A percentile compares a stretch with the other conserved stretches of the same genome.
Conservation (phyloP, 1,140 invertebrate species). For the Ceratitis capitata region DNA sequence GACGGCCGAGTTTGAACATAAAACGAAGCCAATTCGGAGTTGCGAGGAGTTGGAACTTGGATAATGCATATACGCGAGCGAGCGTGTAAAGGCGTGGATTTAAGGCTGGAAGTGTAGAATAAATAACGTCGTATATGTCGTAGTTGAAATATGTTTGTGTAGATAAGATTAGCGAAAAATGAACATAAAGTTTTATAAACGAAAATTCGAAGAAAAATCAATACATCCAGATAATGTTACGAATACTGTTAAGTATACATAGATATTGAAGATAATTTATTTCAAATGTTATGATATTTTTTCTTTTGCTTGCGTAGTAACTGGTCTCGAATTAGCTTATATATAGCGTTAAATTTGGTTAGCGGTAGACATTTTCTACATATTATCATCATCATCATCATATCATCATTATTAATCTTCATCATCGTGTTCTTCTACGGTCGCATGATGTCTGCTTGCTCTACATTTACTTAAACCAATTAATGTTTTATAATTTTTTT, state of each 20-base stretch:
- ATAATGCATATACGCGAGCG: conserved; percentile 11
- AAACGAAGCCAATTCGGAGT: conserved; percentile 23
- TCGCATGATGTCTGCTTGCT: neutral
- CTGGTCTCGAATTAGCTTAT: conserved; percentile 29
- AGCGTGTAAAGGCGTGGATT: conserved; percentile 30
- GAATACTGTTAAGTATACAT: conserved; percentile 35
- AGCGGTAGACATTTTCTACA: conserved; percentile 24
- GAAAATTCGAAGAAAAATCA: conserved; percentile 32
- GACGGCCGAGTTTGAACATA: neutral
- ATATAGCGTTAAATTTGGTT: conserved; percentile 6
- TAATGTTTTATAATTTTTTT: conserved; percentile 8
- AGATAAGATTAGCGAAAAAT: conserved; percentile 34
- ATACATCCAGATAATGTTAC: conserved; percentile 29
- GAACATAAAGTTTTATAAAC: conserved; percentile 9
- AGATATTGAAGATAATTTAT: conserved; percentile 32
- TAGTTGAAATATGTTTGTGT: conserved; percentile 35
- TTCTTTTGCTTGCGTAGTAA: conserved; percentile 24
- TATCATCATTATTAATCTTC: neutral
- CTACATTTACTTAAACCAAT: conserved; percentile 31
- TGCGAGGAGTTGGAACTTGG: conserved; percentile 1
- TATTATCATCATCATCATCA: neutral
- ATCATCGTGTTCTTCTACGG: neutral
- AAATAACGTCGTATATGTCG: conserved; percentile 31
- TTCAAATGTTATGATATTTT: neutral
- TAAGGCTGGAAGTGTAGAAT: conserved; percentile 33